Evolutionary conservation across 2,797 vertebrate genomes (phyloP).

Genomic region (Sebastes vulpes): DNA sequence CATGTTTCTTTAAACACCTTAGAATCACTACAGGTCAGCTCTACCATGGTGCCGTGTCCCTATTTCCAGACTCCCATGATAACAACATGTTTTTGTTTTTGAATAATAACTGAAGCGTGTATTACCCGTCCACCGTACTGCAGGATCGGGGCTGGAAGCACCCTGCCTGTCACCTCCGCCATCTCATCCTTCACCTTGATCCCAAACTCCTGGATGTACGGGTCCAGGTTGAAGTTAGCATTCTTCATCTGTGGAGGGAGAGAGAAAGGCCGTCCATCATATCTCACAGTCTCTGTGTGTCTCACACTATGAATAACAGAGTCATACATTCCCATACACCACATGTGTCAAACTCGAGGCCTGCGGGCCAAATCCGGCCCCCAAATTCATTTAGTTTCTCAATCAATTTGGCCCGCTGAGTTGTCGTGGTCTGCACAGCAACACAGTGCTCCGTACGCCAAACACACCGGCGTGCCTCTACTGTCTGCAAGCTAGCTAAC

Average conservation of each 20-base stretch:
- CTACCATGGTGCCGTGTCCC: neutral
- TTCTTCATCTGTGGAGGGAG: conserved; percentile 94
- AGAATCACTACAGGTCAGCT: neutral
- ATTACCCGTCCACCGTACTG: conserved; percentile 98
- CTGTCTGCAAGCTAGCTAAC: too few relatives aligned
- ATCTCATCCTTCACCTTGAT: conserved; percentile 99
- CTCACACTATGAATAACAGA: neutral
- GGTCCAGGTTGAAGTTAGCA: conserved; percentile 98
- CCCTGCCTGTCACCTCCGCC: conserved; percentile 97
- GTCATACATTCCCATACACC: neutral
- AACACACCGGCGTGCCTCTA: too few relatives aligned
- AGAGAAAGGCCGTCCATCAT: neutral
- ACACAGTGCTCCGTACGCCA: too few relatives aligned
- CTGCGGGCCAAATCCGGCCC: too few relatives aligned
- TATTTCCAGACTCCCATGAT: neutral
- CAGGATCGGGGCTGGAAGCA: conserved; percentile 96
- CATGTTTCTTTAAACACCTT: too few relatives aligned
- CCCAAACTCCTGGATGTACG: conserved; percentile 99
- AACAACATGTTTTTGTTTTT: too few relatives aligned
- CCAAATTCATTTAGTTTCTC: too few relatives aligned
- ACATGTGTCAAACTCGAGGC: too few relatives aligned
- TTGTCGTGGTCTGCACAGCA: too few relatives aligned
- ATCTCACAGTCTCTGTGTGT: neutral
- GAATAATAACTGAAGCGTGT: neutral
- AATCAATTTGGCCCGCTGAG: too few relatives aligned